A percentile compares a stretch with the other conserved stretches of the same genome.
Evolutionary conservation across 1,140 invertebrate genomes (phyloP).

Genomic region (Anastrepha obliqua): DNA sequence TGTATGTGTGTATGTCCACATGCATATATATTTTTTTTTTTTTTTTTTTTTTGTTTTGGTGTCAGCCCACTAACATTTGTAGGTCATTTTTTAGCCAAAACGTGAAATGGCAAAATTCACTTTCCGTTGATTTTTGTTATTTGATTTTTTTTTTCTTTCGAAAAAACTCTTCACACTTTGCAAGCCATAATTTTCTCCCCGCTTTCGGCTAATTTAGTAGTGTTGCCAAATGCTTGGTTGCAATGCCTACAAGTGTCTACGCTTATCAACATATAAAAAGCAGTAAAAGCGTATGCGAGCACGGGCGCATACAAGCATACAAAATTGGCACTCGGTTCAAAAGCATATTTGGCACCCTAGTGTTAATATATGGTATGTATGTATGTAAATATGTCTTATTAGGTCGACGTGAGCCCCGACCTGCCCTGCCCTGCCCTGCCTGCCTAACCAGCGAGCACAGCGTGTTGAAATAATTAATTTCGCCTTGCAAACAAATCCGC

Average conservation of each 20-base stretch:
- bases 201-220: neutral
- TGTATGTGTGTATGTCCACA: neutral
- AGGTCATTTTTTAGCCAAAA: neutral
- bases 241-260: neutral
- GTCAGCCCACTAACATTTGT: neutral
- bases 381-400: neutral
- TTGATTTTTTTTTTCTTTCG: neutral
- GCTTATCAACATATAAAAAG: neutral
- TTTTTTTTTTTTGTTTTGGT: too few species aligned
- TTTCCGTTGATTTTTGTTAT: neutral
- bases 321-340: neutral
- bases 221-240: neutral
- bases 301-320: neutral
- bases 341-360: neutral
- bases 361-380: neutral
- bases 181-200: neutral
- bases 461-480: constrained; percentile 47
- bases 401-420: too few species aligned
- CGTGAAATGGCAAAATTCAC: neutral
- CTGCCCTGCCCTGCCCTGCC: too few species aligned
- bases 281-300: neutral
- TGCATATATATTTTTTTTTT: too few species aligned
- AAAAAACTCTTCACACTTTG: neutral
- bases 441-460: neutral
- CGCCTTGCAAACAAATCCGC: constrained; percentile 42